Evolutionary conservation across 2,113 vertebrate genomes (phyloP).

Genomic region (Aegotheles bennettii): DNA sequence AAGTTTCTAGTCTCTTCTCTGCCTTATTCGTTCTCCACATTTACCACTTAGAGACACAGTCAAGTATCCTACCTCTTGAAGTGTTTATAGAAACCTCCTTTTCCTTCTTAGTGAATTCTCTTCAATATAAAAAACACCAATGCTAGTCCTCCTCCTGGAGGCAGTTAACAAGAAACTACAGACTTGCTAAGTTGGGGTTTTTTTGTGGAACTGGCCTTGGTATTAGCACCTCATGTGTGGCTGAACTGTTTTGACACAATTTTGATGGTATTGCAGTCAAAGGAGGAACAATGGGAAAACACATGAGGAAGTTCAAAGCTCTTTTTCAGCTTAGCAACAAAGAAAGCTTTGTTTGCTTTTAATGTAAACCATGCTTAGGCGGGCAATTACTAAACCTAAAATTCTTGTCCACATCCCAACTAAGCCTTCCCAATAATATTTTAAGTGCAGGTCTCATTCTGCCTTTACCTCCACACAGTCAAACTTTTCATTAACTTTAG

Average conservation of each 20-base stretch:
- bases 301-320: neutral
- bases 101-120: neutral
- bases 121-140: neutral
- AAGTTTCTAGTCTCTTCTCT: neutral
- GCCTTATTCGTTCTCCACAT: neutral
- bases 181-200: neutral
- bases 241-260: neutral
- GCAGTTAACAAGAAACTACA: neutral
- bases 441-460: neutral
- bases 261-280: neutral
- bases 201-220: neutral
- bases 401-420: neutral
- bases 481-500: slow-evolving; percentile 92
- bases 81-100: neutral
- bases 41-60: neutral
- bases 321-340: neutral
- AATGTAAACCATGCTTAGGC: neutral
- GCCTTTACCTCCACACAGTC: slow-evolving; percentile 92
- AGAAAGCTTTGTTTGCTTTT: neutral
- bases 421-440: neutral
- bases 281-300: neutral
- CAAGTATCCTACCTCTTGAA: neutral
- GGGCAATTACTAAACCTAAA: neutral
- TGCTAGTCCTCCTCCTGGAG: neutral
- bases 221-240: neutral